These are phyloP conservation scores for Eunapius fragilis DNA, from an alignment of 37 sponge, comb jelly and placozoan species.

Conservation along the genomic window DNA sequence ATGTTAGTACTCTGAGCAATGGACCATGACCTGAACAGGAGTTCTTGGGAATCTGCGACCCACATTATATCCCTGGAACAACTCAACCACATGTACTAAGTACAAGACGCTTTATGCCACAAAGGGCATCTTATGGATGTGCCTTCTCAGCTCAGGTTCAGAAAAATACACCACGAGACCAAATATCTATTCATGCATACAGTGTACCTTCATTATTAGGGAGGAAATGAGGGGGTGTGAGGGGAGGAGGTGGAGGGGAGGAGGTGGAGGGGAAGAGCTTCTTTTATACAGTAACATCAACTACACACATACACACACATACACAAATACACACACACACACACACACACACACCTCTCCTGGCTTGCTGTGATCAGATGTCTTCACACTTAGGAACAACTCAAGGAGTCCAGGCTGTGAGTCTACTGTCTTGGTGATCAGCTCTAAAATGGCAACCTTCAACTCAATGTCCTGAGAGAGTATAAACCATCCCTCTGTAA, in stretches of 20 bases:
- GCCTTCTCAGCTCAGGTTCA: no score
- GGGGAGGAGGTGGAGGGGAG: neutral
- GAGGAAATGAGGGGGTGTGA: neutral
- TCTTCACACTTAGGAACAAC: slow-evolving; percentile 61
- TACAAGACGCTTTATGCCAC: no score
- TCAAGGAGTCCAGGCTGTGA: slow-evolving; percentile 83
- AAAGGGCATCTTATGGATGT: no score
- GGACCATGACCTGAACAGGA: no score
- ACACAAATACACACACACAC: neutral
- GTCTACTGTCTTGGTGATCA: slow-evolving; percentile 39
- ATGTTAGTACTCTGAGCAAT: no score
- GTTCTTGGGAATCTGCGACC: no score
- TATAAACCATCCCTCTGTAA: no score
- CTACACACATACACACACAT: neutral
- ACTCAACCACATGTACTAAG: no score
- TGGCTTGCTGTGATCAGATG: slow-evolving; percentile 5
- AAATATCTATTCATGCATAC: no score
- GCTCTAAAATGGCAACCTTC: slow-evolving; percentile 63
- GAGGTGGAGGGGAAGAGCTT: neutral
- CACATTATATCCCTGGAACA: no score
- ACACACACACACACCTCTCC: slow-evolving; percentile 14
- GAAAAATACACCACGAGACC: no score
- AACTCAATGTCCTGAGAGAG: slow-evolving; percentile 59
- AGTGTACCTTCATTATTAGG: neutral
- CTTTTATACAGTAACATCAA: neutral